These are phyloP conservation scores for Cariama cristata DNA, from an alignment of 2,113 vertebrate genomes.

Conservation along the genomic window DNA sequence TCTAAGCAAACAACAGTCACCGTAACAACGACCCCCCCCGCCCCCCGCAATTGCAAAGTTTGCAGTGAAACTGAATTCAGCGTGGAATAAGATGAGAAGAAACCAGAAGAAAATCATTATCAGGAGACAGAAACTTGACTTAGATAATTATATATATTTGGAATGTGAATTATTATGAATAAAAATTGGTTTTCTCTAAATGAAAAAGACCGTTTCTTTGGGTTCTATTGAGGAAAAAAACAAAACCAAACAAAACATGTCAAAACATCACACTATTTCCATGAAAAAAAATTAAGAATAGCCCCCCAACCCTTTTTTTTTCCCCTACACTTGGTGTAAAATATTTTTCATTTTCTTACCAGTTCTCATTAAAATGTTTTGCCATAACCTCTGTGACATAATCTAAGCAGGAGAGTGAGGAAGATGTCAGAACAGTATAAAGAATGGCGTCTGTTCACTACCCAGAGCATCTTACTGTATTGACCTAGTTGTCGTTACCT, in stretches of 20 bases:
- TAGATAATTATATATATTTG: not conserved
- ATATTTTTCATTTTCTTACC: not conserved
- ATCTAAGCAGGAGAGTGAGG: not conserved
- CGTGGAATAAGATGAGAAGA: not conserved
- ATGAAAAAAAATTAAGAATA: fast-evolving
- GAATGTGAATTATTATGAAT: not conserved
- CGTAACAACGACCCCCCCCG: fast-evolving
- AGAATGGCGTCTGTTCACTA: not conserved
- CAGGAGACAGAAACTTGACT: not conserved
- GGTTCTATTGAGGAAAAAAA: not conserved
- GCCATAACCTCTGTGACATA: not conserved
- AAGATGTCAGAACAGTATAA: not conserved
- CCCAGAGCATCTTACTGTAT: not conserved
- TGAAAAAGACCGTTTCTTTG: not conserved
- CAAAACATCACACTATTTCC: not conserved
- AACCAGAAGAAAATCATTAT: not conserved
- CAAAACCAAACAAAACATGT: not conserved
- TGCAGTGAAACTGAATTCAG: not conserved
- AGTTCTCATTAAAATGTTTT: not conserved
- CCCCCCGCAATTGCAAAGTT: not conserved
- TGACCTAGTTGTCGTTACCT: not conserved
- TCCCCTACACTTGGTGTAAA: not conserved
- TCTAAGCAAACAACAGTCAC: not conserved
- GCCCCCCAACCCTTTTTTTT: fast-evolving
- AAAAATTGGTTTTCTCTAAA: not conserved